Percentiles rank a stretch among this genome's conserved stretches.
phyloP scores from a whole-genome alignment of 2,888 invertebrate genomes.

The Leptinotarsa peninsularis region DNA sequence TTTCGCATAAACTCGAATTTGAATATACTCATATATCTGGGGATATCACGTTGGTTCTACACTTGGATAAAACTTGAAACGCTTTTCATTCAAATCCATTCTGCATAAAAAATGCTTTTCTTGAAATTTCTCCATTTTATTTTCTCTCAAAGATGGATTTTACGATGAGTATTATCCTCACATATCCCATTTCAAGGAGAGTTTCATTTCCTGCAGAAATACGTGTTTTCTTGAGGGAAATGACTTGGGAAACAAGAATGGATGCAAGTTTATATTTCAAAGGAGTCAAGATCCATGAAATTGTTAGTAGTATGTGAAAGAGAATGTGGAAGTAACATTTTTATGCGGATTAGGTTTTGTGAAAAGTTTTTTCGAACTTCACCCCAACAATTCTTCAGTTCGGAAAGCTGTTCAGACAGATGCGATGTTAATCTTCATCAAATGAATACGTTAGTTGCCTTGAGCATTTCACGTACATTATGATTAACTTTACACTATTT shows the following conservation, averaged over 20 bases:
- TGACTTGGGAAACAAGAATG: conserved; percentile 18
- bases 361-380: neutral
- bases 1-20: too few species aligned
- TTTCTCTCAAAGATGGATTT: conserved; percentile 1
- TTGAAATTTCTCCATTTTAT: neutral
- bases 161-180: conserved; percentile 2
- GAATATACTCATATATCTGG: too few species aligned
- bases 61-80: neutral
- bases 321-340: neutral
- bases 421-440: too few species aligned
- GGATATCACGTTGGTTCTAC: neutral
- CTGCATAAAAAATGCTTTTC: conserved; percentile 9
- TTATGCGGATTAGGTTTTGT: neutral
- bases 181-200: conserved; percentile 8
- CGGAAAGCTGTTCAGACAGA: too few species aligned
- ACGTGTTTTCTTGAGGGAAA: conserved; percentile 11
- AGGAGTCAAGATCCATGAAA: conserved; percentile 12
- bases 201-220: conserved; percentile 12
- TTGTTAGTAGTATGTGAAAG: conserved; percentile 11
- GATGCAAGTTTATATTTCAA: conserved; percentile 7
- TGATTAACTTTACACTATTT: too few species aligned
- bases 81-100: neutral
- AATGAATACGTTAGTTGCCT: too few species aligned
- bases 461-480: too few species aligned
- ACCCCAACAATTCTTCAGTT: neutral